phyloP scores from a whole-genome alignment of 2,797 vertebrate genomes.

The Enteromius thamalakanensis region DNA sequence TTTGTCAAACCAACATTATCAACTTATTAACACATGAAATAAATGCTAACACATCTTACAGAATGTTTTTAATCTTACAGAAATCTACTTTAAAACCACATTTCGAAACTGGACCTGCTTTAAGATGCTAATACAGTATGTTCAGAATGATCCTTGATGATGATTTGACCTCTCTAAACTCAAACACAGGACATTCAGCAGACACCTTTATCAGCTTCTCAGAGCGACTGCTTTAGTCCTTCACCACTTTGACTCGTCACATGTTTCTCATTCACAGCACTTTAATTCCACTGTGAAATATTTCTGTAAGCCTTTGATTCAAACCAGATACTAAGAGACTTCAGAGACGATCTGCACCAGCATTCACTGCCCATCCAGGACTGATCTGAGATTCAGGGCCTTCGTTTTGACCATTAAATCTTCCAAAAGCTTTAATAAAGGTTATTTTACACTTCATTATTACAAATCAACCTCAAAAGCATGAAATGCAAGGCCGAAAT shows the following conservation, averaged over 20 bases:
- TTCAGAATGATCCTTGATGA: conserved; percentile 65
- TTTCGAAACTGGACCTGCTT: neutral
- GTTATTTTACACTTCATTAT: conserved; percentile 75
- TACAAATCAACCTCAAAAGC: conserved; percentile 71
- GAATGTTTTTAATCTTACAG: neutral
- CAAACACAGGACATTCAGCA: conserved; percentile 67
- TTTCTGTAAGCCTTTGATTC: conserved; percentile 79
- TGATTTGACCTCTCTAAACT: conserved; percentile 68
- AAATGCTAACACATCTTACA: neutral
- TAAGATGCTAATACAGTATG: neutral
- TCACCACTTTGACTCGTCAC: conserved; percentile 20
- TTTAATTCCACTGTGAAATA: conserved; percentile 77
- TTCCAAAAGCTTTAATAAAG: conserved; percentile 68
- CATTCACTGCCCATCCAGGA: conserved; percentile 65
- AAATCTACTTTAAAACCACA: neutral
- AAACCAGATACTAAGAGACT: conserved; percentile 72
- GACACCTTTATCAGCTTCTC: conserved; percentile 10
- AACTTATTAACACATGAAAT: neutral
- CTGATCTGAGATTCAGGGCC: conserved; percentile 66
- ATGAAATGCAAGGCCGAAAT: conserved; percentile 65
- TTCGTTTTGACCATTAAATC: conserved; percentile 45
- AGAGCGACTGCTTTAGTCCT: neutral
- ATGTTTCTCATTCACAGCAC: conserved; percentile 78
- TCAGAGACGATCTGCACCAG: conserved; percentile 49
- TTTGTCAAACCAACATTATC: neutral